Evolutionary conservation across 2,113 vertebrate genomes (phyloP), one percentile per base, ranked within the genome.

Genomic region (Talpa occidentalis): DNA sequence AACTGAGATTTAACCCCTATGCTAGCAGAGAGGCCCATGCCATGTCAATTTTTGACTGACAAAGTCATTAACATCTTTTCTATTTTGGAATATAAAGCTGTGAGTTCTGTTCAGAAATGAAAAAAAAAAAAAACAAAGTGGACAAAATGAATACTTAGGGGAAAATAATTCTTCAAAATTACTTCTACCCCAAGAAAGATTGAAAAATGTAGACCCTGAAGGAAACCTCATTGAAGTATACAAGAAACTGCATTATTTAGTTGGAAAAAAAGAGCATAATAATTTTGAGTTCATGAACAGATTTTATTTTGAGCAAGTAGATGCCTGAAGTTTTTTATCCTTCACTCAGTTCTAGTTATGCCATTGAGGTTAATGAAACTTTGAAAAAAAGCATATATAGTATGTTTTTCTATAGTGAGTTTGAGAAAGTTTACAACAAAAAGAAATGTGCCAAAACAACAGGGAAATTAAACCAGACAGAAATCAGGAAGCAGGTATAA

Each of bases 281-380:
- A 74, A 30, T 73, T 89, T 85, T 91, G 52, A 91, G 76, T 64
- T 82, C 3, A 79, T n/a, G 77, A 82, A 54, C 32, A 79, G 56
- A 94, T 82, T 93, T 72, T 73, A 78, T 93, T 86, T 93, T 93
- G 79, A 85, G 74, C 8, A n/a, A 93, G 74, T 60, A 81, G 32
- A 69, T 42, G 52, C 54, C 87, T 69, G 28, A 67, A 78, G 74
- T 52, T 52, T 80, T 79, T 69, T 67, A 52, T 62, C 2, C 54
- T 74, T 28, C 28, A 37, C 6, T 66, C 15, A 30, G 40, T 49
- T 89, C 64, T 67, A 5, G 73, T 78, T 77, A 78, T 91, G 56
- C 17, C 10, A 35, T 60, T 10, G 14, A 2, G 2, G 6, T 12
- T 85, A 81, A 82, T 37, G 28, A 49, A 88, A 76, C 16, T 91